Percentiles rank a stretch among this genome's conserved stretches.
phyloP scores from a whole-genome alignment of 2,113 vertebrate species.

The Spermophilus dauricus region DNA sequence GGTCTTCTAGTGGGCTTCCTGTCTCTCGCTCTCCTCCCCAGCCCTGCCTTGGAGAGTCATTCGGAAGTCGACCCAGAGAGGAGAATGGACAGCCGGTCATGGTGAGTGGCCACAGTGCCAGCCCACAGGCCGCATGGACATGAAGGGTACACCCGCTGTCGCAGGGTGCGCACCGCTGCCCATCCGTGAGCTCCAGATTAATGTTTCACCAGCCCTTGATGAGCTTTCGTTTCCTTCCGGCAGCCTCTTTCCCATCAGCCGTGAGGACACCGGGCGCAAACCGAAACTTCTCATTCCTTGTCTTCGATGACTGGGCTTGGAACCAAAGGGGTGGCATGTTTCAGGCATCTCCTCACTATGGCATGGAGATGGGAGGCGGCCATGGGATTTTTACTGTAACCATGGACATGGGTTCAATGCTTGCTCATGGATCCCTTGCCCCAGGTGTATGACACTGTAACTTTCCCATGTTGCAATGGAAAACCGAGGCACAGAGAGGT shows the following conservation, averaged over 20 bases:
- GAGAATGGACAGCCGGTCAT: fast-evolving
- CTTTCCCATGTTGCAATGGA: not conserved
- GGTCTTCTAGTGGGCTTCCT: fast-evolving
- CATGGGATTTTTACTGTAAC: not conserved
- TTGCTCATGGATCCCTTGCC: not conserved
- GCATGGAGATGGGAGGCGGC: not conserved
- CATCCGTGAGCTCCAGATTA: conserved; percentile 77
- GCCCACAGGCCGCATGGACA: not conserved
- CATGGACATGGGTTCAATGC: not conserved
- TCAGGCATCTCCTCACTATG: not conserved
- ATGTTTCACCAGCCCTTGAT: conserved; percentile 81
- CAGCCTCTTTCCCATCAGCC: conserved; percentile 52
- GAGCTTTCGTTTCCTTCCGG: conserved; percentile 71
- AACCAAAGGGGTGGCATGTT: not conserved
- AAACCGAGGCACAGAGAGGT: not conserved
- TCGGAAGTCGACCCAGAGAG: not conserved
- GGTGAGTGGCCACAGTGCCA: not conserved
- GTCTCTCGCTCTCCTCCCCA: not conserved
- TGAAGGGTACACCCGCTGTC: not conserved
- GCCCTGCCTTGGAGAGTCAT: not conserved
- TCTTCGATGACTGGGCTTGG: not conserved
- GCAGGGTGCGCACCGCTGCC: conserved; percentile 33
- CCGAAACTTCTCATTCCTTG: conserved; percentile 7
- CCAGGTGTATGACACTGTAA: not conserved
- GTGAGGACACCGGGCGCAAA: not conserved